Evolutionary conservation across 2,888 invertebrate genomes (phyloP).

Genomic region (Crocallis elinguaria): DNA sequence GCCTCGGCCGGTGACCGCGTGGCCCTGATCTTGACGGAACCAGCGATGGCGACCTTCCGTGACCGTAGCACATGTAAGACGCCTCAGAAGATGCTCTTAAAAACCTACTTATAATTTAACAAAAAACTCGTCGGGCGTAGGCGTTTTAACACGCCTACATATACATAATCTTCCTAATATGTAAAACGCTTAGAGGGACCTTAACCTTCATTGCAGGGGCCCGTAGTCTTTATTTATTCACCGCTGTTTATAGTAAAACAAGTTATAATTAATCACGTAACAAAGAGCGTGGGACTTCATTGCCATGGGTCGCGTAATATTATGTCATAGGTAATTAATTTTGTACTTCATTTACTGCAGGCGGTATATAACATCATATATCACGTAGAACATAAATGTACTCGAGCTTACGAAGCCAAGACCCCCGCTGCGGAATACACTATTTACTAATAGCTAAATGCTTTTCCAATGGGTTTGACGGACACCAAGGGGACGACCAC

Average conservation of each 20-base stretch:
- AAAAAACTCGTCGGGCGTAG: not conserved
- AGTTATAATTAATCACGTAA: constrained; percentile 49
- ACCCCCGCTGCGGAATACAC: constrained; percentile 43
- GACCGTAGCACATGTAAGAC: constrained; percentile 40
- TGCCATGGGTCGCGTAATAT: constrained; percentile 41
- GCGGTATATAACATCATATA: constrained; percentile 20
- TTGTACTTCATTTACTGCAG: constrained; percentile 17
- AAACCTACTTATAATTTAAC: not conserved
- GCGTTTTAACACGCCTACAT: not conserved
- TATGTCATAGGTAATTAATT: constrained; percentile 25
- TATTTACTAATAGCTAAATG: constrained; percentile 78
- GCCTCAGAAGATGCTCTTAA: not conserved
- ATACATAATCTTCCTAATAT: constrained; percentile 8
- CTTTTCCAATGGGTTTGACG: constrained; percentile 63
- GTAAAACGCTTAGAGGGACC: constrained; percentile 25
- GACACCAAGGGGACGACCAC: constrained; percentile 58
- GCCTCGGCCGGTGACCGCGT: constrained; percentile 69
- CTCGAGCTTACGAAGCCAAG: constrained; percentile 20
- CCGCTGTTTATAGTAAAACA: constrained; percentile 49
- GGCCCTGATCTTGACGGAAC: constrained; percentile 78
- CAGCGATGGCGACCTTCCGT: constrained; percentile 50
- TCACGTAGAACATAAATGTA: constrained; percentile 20
- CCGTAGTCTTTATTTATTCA: constrained; percentile 27
- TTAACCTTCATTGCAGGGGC: constrained; percentile 46
- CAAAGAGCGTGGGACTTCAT: constrained; percentile 52